phyloP scores from a whole-genome alignment of 2,888 invertebrate genomes.

The Drosophila setosimentum region DNA sequence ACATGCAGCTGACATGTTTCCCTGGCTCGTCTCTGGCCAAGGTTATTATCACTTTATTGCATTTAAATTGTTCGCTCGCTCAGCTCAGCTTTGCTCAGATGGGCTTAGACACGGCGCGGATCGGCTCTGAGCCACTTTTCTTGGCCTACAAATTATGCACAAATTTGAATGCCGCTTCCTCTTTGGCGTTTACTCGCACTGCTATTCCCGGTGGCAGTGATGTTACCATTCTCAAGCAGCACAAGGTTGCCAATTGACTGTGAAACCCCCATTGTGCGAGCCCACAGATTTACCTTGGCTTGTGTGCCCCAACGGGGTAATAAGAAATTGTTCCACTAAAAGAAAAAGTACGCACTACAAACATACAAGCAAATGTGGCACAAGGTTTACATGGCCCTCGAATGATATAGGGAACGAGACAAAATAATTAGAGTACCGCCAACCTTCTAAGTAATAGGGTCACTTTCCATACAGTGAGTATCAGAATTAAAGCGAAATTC shows the following conservation, averaged over 20 bases:
- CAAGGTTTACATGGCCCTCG: neutral
- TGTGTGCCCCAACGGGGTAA: slow-evolving; percentile 4
- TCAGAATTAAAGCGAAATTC: neutral
- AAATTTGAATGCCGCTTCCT: slow-evolving; percentile 45
- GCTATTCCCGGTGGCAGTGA: slow-evolving; percentile 23
- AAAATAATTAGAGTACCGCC: neutral
- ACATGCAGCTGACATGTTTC: slow-evolving; percentile 73
- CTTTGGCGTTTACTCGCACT: neutral
- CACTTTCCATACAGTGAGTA: neutral
- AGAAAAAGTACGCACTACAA: slow-evolving; percentile 13
- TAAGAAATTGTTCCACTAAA: slow-evolving; percentile 17
- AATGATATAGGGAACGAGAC: neutral
- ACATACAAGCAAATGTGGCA: slow-evolving; percentile 1
- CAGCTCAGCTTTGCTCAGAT: neutral
- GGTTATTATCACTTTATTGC: slow-evolving; percentile 58
- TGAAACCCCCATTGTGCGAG: slow-evolving; percentile 55
- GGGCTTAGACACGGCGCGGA: neutral
- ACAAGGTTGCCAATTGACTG: slow-evolving; percentile 66
- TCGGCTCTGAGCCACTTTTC: slow-evolving; percentile 61
- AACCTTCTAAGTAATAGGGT: neutral
- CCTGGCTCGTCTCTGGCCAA: slow-evolving; percentile 55
- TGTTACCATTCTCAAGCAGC: slow-evolving; percentile 71
- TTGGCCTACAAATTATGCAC: slow-evolving; percentile 76
- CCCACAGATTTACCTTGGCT: slow-evolving; percentile 9
- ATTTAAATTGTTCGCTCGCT: slow-evolving; percentile 31